A percentile compares a stretch with the other conserved stretches of the same genome.
These are phyloP conservation scores for Cremastobaeus sp. DNA, from an alignment of 2,888 invertebrate genomes.

Conservation along the genomic window DNA sequence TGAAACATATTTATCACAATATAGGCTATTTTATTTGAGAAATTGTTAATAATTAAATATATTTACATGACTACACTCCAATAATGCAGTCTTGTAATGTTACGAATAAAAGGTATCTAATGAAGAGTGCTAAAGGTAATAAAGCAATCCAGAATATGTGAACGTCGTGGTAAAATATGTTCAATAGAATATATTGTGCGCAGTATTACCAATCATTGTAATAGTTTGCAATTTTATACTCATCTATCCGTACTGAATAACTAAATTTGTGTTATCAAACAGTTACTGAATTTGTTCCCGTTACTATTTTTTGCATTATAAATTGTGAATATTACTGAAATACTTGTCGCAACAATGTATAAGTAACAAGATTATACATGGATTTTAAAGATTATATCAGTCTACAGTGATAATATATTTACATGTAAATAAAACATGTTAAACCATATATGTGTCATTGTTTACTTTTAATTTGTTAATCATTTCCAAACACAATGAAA, in stretches of 20 bases:
- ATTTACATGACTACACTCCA: no score
- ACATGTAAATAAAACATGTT: conserved; percentile 77
- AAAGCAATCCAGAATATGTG: conserved; percentile 26
- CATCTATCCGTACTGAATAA: conserved; percentile 15
- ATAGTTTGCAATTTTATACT: conserved; percentile 12
- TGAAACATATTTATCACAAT: no score
- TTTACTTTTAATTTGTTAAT: not conserved
- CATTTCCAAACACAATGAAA: not conserved
- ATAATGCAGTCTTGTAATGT: conserved; percentile 19
- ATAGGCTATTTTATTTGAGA: no score
- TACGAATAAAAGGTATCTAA: conserved; percentile 30
- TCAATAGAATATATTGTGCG: conserved; percentile 16
- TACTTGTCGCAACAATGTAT: conserved; percentile 36
- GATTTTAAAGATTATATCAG: conserved; percentile 72
- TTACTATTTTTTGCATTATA: not conserved
- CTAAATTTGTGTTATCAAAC: conserved; percentile 8
- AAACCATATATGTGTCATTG: conserved; percentile 25
- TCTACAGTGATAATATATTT: conserved; percentile 77
- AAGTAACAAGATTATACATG: conserved; percentile 70
- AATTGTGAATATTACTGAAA: conserved; percentile 25
- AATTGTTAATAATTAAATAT: no score
- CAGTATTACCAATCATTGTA: conserved; percentile 38
- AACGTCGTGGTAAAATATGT: conserved; percentile 11
- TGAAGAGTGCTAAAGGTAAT: conserved; percentile 34
- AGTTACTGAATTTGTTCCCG: not conserved